A percentile compares a stretch with the other conserved stretches of the same genome.
phyloP scores from a whole-genome alignment of 2,797 vertebrate species.

The Platalea minor region DNA sequence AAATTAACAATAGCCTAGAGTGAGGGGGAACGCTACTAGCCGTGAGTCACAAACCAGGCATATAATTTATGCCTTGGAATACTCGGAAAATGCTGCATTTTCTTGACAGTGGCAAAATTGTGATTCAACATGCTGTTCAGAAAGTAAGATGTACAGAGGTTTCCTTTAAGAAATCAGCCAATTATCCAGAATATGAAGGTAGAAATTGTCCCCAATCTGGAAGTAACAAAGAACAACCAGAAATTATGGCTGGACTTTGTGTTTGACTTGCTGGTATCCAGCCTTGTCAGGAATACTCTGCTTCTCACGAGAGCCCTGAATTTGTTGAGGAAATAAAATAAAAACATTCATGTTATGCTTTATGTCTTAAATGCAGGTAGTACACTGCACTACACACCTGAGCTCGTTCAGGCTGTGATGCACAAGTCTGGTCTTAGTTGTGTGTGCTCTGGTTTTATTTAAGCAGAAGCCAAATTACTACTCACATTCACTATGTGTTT shows the following conservation, averaged over 20 bases:
- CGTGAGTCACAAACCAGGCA: constrained; percentile 57
- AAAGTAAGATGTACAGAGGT: constrained; percentile 28
- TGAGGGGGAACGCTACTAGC: constrained; percentile 38
- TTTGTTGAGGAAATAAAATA: constrained; percentile 15
- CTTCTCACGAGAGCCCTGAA: background rate
- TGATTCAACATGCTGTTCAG: constrained; percentile 45
- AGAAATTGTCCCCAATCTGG: constrained; percentile 38
- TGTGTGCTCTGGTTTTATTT: background rate
- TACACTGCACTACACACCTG: background rate
- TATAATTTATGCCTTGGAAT: constrained; percentile 64
- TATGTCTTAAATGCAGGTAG: background rate
- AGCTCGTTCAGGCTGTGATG: background rate
- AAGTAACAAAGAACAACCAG: constrained; percentile 49
- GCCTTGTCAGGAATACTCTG: background rate
- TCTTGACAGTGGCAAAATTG: constrained; percentile 48
- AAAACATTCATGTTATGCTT: background rate
- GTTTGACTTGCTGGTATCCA: constrained; percentile 17
- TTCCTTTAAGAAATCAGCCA: constrained; percentile 58
- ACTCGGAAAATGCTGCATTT: constrained; percentile 54
- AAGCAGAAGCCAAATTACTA: background rate
- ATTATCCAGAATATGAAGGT: constrained; percentile 39
- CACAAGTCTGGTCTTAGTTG: background rate
- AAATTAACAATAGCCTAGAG: constrained; percentile 52
- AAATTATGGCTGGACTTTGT: constrained; percentile 43
- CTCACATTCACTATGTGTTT: background rate